phyloP scores from a whole-genome alignment of 2,797 vertebrate genomes.

The Notoglanidium macrostoma region DNA sequence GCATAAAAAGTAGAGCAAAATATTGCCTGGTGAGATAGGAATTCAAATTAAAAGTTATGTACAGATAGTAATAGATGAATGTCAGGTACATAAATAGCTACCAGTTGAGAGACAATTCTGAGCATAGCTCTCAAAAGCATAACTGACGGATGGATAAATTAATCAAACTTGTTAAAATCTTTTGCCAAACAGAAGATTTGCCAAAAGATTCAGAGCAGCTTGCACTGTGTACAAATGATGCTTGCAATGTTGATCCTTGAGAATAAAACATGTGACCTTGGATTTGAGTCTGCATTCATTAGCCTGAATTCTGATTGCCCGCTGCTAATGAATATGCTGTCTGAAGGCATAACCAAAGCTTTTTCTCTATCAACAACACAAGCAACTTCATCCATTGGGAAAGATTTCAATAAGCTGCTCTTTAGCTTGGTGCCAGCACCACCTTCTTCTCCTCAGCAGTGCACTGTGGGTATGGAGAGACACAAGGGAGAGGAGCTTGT shows the following conservation, averaged over 20 bases:
- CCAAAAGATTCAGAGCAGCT: not conserved
- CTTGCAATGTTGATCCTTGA: not conserved
- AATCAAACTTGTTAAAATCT: conserved; percentile 1
- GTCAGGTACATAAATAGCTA: not conserved
- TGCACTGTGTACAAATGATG: not conserved
- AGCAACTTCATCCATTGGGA: conserved; percentile 44
- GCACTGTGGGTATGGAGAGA: conserved; percentile 51
- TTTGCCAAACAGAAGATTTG: conserved; percentile 1
- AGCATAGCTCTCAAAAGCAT: conserved; percentile 4
- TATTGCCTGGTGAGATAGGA: not conserved
- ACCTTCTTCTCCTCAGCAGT: conserved; percentile 48
- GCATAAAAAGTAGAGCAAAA: not conserved
- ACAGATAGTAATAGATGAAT: not conserved
- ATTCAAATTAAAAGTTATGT: not conserved
- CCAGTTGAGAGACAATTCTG: not conserved
- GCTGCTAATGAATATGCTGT: conserved; percentile 28
- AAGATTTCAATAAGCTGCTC: conserved; percentile 48
- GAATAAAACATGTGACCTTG: conserved; percentile 6
- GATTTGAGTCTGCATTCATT: conserved; percentile 20
- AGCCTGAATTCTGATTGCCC: conserved; percentile 1
- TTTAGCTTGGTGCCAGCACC: conserved; percentile 52
- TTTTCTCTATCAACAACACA: conserved; percentile 28
- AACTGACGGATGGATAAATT: conserved; percentile 9
- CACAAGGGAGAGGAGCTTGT: conserved; percentile 52
- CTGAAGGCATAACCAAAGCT: conserved; percentile 35